phyloP scores from a whole-genome alignment of 2,888 invertebrate genomes.

The Clepsis dumicolana region DNA sequence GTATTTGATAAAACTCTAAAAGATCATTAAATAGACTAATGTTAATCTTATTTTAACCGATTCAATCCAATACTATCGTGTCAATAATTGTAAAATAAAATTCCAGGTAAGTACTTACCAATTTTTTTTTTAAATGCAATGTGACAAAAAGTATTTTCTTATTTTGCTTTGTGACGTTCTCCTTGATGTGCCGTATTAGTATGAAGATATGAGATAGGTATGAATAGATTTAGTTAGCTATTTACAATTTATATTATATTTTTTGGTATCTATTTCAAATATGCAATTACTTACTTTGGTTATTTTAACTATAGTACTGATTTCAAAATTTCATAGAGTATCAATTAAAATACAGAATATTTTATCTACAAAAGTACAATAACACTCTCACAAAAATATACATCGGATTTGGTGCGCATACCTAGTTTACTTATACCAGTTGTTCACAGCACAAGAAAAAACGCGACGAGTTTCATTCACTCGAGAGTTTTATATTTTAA shows the following conservation, averaged over 20 bases:
- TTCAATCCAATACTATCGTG: too few relatives aligned
- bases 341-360: slow-evolving; percentile 27
- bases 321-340: slow-evolving; percentile 33
- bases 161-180: too few relatives aligned
- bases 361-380: slow-evolving; percentile 35
- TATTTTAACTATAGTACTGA: slow-evolving; percentile 19
- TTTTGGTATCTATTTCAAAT: background rate
- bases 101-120: too few relatives aligned
- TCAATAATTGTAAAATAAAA: too few relatives aligned
- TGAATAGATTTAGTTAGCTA: slow-evolving; percentile 17
- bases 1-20: too few relatives aligned
- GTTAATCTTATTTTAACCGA: too few relatives aligned
- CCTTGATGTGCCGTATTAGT: too few relatives aligned
- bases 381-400: slow-evolving; percentile 40
- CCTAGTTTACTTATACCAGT: slow-evolving; percentile 55
- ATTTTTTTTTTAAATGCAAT: too few relatives aligned
- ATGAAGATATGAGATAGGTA: background rate
- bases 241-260: slow-evolving; percentile 23
- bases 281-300: slow-evolving; percentile 10
- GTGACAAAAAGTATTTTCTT: too few relatives aligned
- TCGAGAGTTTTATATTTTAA: slow-evolving; percentile 78
- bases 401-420: slow-evolving; percentile 27
- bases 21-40: too few relatives aligned
- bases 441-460: slow-evolving; percentile 67
- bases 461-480: slow-evolving; percentile 48